A percentile compares a stretch with the other conserved stretches of the same genome.
These are phyloP conservation scores for Chamaetylas fuelleborni DNA, from an alignment of 2,113 vertebrate genomes.

Conservation along the genomic window DNA sequence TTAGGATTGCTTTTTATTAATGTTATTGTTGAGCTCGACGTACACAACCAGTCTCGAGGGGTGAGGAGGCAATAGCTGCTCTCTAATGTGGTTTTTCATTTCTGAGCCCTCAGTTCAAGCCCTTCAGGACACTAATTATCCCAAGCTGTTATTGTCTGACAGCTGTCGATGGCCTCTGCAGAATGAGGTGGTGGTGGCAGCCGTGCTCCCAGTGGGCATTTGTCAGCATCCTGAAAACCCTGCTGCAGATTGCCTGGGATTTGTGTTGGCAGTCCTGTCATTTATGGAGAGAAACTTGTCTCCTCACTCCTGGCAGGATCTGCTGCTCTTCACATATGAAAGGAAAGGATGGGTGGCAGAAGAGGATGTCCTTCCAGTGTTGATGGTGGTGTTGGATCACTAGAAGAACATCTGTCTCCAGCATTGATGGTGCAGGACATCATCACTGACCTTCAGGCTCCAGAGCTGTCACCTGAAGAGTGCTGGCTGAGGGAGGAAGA, in stretches of 20 bases:
- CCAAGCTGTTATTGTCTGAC: slow-evolving; percentile 35
- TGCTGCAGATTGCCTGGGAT: neutral
- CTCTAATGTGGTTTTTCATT: slow-evolving; percentile 43
- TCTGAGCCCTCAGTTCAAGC: neutral
- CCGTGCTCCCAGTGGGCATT: neutral
- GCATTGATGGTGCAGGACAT: neutral
- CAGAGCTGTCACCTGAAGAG: neutral
- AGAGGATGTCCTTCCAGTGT: rapidly evolving
- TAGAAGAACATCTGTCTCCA: neutral
- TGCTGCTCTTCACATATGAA: neutral
- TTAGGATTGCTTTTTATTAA: slow-evolving; percentile 1
- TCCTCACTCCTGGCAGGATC: neutral
- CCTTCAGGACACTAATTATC: slow-evolving; percentile 60
- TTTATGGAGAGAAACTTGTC: neutral
- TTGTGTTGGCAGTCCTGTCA: neutral
- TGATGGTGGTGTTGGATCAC: neutral
- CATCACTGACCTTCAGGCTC: neutral
- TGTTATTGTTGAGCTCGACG: neutral
- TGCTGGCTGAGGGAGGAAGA: neutral
- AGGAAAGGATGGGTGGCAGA: neutral
- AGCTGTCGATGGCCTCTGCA: neutral
- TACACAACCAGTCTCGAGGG: neutral
- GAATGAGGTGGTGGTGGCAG: slow-evolving; percentile 26
- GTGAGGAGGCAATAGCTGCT: slow-evolving; percentile 1
- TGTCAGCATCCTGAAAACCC: neutral